Evolutionary conservation across 2,113 vertebrate genomes (phyloP).

Genomic region (Paracanthobrama guichenoti): DNA sequence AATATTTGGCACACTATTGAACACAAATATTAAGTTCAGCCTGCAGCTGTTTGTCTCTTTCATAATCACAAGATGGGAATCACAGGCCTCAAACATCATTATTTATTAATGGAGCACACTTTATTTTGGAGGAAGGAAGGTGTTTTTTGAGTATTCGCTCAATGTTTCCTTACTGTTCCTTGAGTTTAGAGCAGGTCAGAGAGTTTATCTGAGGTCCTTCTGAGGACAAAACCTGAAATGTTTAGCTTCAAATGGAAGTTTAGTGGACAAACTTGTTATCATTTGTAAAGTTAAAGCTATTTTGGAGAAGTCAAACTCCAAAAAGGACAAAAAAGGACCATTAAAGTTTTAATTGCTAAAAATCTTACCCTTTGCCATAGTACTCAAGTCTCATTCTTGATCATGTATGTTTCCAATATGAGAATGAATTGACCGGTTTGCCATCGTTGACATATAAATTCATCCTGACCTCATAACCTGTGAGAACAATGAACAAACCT

Average conservation of each 20-base stretch:
- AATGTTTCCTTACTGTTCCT: background rate
- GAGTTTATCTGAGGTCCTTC: background rate
- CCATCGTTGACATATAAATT: background rate
- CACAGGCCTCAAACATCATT: background rate
- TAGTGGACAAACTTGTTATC: too few relatives aligned
- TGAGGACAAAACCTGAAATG: background rate
- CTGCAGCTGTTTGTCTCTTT: background rate
- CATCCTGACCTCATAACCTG: background rate
- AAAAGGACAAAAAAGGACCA: background rate
- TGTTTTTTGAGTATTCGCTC: background rate
- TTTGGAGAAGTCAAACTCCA: background rate
- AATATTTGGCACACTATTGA: conserved; percentile 8
- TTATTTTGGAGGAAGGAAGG: background rate
- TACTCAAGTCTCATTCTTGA: background rate
- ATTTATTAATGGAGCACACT: background rate
- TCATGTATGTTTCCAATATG: background rate
- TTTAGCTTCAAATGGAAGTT: background rate
- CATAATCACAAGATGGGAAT: background rate
- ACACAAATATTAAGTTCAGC: background rate
- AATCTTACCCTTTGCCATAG: background rate
- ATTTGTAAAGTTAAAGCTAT: background rate
- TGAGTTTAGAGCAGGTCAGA: background rate
- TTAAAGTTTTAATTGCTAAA: background rate
- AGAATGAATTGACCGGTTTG: background rate
- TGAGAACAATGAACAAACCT: background rate